A percentile compares a stretch with the other conserved stretches of the same genome.
These are phyloP conservation scores for Watsonalla cultraria DNA, from an alignment of 2,888 invertebrate genomes.

Conservation along the genomic window DNA sequence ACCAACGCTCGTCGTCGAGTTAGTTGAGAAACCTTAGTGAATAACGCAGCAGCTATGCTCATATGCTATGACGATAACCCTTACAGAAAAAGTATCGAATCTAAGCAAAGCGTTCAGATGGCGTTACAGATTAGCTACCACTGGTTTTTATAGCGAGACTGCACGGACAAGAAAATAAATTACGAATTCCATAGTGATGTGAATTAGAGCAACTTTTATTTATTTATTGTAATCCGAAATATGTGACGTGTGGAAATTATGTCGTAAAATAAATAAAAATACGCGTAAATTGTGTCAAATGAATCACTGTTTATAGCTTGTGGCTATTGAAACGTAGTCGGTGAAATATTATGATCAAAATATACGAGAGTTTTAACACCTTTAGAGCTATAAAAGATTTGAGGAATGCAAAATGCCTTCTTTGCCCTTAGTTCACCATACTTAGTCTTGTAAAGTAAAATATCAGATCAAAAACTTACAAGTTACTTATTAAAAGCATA, in stretches of 20 bases:
- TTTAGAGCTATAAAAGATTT: background rate
- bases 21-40: no score
- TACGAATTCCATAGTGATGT: background rate
- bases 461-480: no score
- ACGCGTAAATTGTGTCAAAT: background rate
- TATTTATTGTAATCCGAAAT: background rate
- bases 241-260: background rate
- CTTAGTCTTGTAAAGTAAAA: no score
- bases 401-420: no score
- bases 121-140: background rate
- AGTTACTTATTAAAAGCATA: no score
- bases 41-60: no score
- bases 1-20: no score
- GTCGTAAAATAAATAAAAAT: slow-evolving; percentile 1
- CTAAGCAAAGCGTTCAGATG: background rate
- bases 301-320: background rate
- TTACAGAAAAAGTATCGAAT: background rate
- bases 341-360: background rate
- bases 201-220: slow-evolving; percentile 1
- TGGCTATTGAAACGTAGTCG: background rate
- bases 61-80: no score
- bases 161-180: background rate
- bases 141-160: background rate
- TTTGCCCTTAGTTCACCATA: no score
- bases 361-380: background rate